A percentile compares a stretch with the other conserved stretches of the same genome.
Conservation (phyloP, 2,888 invertebrate species). For the Acleris cristana region DNA sequence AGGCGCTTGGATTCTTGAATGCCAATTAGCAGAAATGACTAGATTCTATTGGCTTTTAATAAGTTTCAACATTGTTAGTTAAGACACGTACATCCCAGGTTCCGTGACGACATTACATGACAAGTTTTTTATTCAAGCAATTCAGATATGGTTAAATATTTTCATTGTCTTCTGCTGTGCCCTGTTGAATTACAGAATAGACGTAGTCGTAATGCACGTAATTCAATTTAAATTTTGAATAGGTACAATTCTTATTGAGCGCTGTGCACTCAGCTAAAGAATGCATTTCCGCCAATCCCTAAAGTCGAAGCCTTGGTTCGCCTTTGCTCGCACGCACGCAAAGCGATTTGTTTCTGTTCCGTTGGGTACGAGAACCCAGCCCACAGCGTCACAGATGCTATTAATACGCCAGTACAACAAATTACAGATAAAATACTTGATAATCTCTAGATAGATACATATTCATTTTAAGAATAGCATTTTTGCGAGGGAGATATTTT, state of each 20-base stretch:
- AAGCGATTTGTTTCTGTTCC: constrained; percentile 23
- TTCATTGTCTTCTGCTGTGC: constrained; percentile 5
- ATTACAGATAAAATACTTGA: constrained; percentile 23
- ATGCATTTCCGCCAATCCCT: constrained; percentile 37
- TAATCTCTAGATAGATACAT: constrained; percentile 1
- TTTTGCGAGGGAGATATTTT: constrained; percentile 3
- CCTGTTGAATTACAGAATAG: constrained; percentile 5
- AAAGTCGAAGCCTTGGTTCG: constrained; percentile 36
- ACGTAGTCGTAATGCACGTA: constrained; percentile 15
- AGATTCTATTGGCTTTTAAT: not conserved
- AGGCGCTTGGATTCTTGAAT: constrained; percentile 46
- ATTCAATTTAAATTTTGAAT: constrained; percentile 21
- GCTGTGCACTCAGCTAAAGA: constrained; percentile 29
- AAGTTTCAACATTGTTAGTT: constrained; percentile 1
- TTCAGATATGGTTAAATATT: constrained; percentile 10
- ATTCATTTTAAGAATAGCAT: constrained; percentile 5
- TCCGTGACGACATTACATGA: not conserved
- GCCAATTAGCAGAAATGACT: constrained; percentile 42
- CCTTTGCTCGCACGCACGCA: constrained; percentile 32
- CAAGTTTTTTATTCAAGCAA: constrained; percentile 3
- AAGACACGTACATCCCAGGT: constrained; percentile 20
- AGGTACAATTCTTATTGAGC: constrained; percentile 29
- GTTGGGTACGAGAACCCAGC: constrained; percentile 45
- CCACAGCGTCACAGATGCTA: constrained; percentile 50
- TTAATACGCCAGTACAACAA: constrained; percentile 46